Evolutionary conservation across 2,888 invertebrate species (phyloP), one percentile per base, ranked within the genome.

Genomic region (Pedicia rivosa): DNA sequence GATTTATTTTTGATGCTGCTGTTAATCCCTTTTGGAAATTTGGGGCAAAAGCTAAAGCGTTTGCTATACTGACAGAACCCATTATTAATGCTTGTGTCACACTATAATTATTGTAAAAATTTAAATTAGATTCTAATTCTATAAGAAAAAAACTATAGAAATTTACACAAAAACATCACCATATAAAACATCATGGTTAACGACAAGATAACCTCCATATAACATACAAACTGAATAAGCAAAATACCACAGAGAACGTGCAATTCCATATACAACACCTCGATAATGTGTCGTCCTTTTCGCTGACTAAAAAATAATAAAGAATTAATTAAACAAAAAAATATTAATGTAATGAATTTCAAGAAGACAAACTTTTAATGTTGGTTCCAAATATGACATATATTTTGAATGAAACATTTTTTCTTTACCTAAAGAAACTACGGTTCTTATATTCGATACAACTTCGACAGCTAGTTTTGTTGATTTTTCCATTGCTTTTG

Each of bases 401-500:
- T 82, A 86, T 37, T 71, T 66, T 0, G 59, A 46, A 26, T 73
- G 66, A 57, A 84, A 81, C 19, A 66, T 66, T 14, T 70, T 64
- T 56, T 86, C 84, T 19, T 75, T 64, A 2, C 79, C 76, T 14
- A 83, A 56, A 1, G 80, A 76, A 0, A 72, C 78, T 1, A 82
- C 81, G 1, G 86, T 86, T 29, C 82, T 67, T 6, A 83, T 75
- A 48, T 81, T 82, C 4, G 75, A 68, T 2, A 84, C 78, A 3
- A 78, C 80, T 57, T 84, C 84, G 9, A 82, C 77, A 5, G 82
- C 78, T 40, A 80, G 64, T 74, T 79, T 81, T 3, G 79, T 78
- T 39, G 80, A 78, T 14, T 63, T 60, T 53, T 82, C 78, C 62
- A 81, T 68, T 4, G 76, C 72, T 45, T 72, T 70, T 16, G 77